Conservation (phyloP, 2,797 vertebrate species). For the Chromobotia macracanthus region DNA sequence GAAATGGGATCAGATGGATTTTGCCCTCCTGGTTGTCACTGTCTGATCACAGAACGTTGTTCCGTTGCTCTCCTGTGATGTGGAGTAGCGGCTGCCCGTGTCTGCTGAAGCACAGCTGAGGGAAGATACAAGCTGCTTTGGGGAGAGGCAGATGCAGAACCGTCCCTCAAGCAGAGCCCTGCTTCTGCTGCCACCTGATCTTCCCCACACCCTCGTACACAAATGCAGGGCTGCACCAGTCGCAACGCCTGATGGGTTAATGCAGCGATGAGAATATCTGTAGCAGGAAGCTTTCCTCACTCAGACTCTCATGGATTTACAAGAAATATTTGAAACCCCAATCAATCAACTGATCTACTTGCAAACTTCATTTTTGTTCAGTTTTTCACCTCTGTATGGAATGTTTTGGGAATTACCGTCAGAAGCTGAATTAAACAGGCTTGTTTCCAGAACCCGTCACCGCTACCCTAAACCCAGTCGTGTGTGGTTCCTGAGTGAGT, state of each 20-base stretch:
- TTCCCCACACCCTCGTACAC: slow-evolving; percentile 70
- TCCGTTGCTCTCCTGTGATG: neutral
- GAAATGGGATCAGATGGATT: slow-evolving; percentile 57
- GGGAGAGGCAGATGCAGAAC: slow-evolving; percentile 57
- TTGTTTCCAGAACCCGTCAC: slow-evolving; percentile 37
- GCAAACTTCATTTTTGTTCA: slow-evolving; percentile 43
- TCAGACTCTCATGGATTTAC: slow-evolving; percentile 55
- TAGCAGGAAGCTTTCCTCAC: slow-evolving; percentile 58
- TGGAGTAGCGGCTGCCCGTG: slow-evolving; percentile 66
- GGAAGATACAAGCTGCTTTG: slow-evolving; percentile 35
- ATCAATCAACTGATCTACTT: slow-evolving; percentile 32
- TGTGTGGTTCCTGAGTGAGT: slow-evolving; percentile 38
- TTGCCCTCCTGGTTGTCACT: slow-evolving; percentile 46
- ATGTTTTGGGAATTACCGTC: slow-evolving; percentile 75
- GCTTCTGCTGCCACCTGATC: slow-evolving; percentile 65
- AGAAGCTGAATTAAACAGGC: slow-evolving; percentile 67
- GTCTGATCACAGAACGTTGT: slow-evolving; percentile 48
- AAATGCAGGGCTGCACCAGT: slow-evolving; percentile 62
- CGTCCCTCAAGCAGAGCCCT: slow-evolving; percentile 41
- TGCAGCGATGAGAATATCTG: slow-evolving; percentile 56
- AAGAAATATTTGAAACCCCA: slow-evolving; percentile 32
- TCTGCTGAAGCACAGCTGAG: slow-evolving; percentile 60
- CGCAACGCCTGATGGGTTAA: slow-evolving; percentile 52
- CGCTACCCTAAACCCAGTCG: slow-evolving; percentile 38
- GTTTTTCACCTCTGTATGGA: slow-evolving; percentile 54